A percentile compares a stretch with the other conserved stretches of the same genome.
phyloP scores from a whole-genome alignment of 2,888 invertebrate species.

The Rhodophaea formosa region DNA sequence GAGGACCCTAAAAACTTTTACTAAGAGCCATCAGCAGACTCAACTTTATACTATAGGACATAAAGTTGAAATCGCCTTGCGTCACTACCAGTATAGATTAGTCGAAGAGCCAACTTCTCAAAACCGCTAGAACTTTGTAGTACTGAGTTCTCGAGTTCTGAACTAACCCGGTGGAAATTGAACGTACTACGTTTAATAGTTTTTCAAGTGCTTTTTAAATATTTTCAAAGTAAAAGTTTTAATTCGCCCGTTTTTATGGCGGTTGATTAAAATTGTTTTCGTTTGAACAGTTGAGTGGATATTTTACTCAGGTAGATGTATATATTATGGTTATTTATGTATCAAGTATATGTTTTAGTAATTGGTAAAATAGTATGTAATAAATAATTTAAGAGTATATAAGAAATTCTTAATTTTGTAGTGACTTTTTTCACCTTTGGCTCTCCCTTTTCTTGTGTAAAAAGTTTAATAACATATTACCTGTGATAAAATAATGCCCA shows the following conservation, averaged over 20 bases:
- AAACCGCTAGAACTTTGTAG: slow-evolving; percentile 49
- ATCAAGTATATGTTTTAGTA: no score
- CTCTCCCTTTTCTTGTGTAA: no score
- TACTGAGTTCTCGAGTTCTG: slow-evolving; percentile 46
- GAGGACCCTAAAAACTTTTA: background rate
- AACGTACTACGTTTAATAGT: slow-evolving; percentile 46
- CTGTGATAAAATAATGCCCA: no score
- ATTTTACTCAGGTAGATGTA: background rate
- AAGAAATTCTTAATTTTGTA: no score
- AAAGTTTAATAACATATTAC: no score
- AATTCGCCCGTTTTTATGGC: slow-evolving; percentile 22
- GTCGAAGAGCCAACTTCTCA: slow-evolving; percentile 48
- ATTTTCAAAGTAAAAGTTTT: slow-evolving; percentile 19
- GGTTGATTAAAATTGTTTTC: slow-evolving; percentile 21
- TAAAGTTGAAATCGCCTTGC: slow-evolving; percentile 51
- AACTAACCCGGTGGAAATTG: slow-evolving; percentile 57
- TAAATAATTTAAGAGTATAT: no score
- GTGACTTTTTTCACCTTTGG: no score
- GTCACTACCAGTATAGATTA: slow-evolving; percentile 56
- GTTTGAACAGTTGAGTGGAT: background rate
- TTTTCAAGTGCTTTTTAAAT: slow-evolving; percentile 28
- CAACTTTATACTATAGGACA: slow-evolving; percentile 36
- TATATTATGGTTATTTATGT: no score
- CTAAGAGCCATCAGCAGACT: slow-evolving; percentile 18
- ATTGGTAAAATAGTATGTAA: no score